Conservation (phyloP, 2,113 vertebrate genomes). For the Podarcis muralis region DNA sequence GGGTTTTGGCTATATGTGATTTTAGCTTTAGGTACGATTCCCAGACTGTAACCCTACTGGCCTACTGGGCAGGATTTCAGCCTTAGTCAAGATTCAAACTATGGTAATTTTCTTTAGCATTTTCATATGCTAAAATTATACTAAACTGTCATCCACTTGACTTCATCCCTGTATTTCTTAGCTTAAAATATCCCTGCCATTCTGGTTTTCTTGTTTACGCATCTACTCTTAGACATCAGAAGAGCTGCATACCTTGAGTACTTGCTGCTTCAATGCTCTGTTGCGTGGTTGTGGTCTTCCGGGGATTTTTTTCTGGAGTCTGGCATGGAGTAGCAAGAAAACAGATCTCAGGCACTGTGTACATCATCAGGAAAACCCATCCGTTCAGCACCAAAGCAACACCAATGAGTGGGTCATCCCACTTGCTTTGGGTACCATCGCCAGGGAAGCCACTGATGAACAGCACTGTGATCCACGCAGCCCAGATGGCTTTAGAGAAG, state of each 20-base stretch:
- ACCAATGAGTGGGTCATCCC: slow-evolving; percentile 83
- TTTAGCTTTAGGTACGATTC: too few species aligned
- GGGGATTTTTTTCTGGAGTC: slow-evolving; percentile 41
- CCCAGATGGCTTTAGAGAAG: slow-evolving; percentile 79
- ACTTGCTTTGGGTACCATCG: slow-evolving; percentile 64
- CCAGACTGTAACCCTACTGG: too few species aligned
- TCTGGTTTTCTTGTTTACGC: not conserved
- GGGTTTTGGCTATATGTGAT: too few species aligned
- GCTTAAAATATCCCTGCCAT: not conserved
- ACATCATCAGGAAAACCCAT: slow-evolving; percentile 81
- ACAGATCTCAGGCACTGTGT: slow-evolving; percentile 77
- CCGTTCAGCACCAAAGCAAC: slow-evolving; percentile 81
- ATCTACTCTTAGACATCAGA: not conserved
- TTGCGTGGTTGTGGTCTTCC: accelerated
- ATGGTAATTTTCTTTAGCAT: not conserved
- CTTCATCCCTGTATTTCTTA: not conserved
- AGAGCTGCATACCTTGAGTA: not conserved
- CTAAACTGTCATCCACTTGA: not conserved
- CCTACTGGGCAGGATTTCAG: too few species aligned
- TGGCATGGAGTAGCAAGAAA: slow-evolving; percentile 64
- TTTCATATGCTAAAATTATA: not conserved
- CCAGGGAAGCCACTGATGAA: slow-evolving; percentile 70
- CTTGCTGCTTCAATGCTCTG: not conserved
- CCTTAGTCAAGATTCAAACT: not conserved
- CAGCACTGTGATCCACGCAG: slow-evolving; percentile 84